Evolutionary conservation across 1,140 invertebrate species (phyloP), one percentile per base, ranked within the genome.

Genomic region (Calycopis cecrops): DNA sequence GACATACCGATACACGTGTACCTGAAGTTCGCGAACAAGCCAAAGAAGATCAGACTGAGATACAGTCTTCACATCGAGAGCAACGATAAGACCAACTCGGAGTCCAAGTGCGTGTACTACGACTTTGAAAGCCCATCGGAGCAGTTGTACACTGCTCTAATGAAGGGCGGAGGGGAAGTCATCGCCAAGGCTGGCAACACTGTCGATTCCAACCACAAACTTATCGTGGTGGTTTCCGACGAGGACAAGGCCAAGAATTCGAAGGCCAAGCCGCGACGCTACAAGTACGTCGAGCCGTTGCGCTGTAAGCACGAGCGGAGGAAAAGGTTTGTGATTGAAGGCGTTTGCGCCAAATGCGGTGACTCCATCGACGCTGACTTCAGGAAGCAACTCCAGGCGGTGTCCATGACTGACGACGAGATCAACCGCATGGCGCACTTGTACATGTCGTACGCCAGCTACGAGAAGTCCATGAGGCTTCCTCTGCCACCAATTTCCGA

Each of bases 1-100:
- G 77, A 85, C 10, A 83, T 87, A 65, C 84, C 84, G 8, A 87
- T 87, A 47, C 73, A 87, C 63, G 76, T 87, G 65, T 85, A 87
- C 73, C 73, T 87, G 67, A 87, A 87, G 67, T 74, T 70, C 64
- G 74, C 67, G 57, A 70, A 56, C 57, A 73, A 74, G 57, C 81
- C 81, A 73, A 81, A 80, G 79, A 82, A 75, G 67, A 82, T 87
- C 18, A 71, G 75, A 44, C 71, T 87, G 49, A 62, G 70, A 53
- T 87, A 87, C 60, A 81, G 77, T 60, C 56, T 87, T 34, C 68
- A 76, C 33, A 82, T 85, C 35, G 80, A 85, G 58, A 84, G 78
- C 63, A 76, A 75, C 38, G 73, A 73, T 34, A 71, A 72, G 54
- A 78, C 73, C 34, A 77, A 60, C 44, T 72, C 80, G 7, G 79